phyloP scores from a whole-genome alignment of 2,113 vertebrate species.

The Apteryx owenii region DNA sequence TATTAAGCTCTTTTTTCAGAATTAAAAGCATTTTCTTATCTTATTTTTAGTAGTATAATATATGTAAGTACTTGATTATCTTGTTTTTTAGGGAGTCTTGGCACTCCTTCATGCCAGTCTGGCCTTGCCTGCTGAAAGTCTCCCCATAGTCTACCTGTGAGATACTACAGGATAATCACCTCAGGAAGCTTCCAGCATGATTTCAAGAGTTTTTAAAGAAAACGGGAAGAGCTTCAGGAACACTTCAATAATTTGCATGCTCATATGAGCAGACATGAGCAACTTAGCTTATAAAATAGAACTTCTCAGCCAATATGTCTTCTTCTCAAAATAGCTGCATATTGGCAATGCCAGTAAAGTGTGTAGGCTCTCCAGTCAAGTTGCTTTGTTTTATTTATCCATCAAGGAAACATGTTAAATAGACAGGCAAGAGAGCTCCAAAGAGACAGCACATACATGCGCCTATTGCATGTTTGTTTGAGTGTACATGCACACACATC shows the following conservation, averaged over 20 bases:
- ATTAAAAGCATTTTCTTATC: not conserved
- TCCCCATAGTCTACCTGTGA: not conserved
- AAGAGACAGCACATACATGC: not conserved
- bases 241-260: not conserved
- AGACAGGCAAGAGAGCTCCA: not conserved
- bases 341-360: not conserved
- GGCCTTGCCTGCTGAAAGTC: not conserved
- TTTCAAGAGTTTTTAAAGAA: not conserved
- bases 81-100: not conserved
- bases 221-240: not conserved
- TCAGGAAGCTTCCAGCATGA: not conserved
- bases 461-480: not conserved
- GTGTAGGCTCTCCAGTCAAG: fast-evolving
- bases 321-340: not conserved
- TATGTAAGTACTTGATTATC: not conserved
- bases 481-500: not conserved
- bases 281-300: not conserved
- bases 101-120: not conserved
- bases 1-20: not conserved
- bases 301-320: not conserved
- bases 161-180: not conserved
- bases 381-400: not conserved
- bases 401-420: not conserved
- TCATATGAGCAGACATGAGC: not conserved
- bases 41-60: not conserved